Evolutionary conservation across 2,113 vertebrate species (phyloP), one percentile per base, ranked within the genome.

Genomic region (Nerophis ophidion): DNA sequence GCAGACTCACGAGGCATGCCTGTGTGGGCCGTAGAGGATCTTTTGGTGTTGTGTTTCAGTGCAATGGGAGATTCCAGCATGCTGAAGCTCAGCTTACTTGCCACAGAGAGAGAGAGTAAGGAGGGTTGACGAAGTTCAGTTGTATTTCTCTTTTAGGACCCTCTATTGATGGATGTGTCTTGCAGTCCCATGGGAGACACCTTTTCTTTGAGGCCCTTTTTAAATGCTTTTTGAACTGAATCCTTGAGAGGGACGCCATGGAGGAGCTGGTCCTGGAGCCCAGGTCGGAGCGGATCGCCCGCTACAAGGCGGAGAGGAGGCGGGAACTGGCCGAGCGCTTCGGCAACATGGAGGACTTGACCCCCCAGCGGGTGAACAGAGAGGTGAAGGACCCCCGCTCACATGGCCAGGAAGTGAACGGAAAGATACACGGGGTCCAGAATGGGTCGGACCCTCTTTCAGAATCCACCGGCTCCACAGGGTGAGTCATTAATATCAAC

Each of bases 261-360:
- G 90, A 90, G 73, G 84, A 73, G 64, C 62, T 73, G 0, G 72
- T 66, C 17, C 73, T 81, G 64, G 91, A 91, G 76, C 77, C 90
- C 54, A 79, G 90, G 54, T 81, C 89, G 0, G 90, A 89, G 72
- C 81, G 89, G 34, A 91, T 92, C 0, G 89, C 91, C 49, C 87
- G 88, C 49, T 91, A 91, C 62, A 92, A 91, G 75, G 88, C 89
- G 0, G 90, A 91, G 80, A 81, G 91, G 71, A 75, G 89, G 61
- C 70, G 88, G 51, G 89, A 91, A 35, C 80, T 91, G 74, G 87
- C 86, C 0, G 87, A 91, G 14, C 84, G 77, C 46, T 90, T 74
- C 0, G 85, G 86, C 52, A 72, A 72, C 74, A 11, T 60, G 11
- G 87, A 90, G 66, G 87, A 91, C 61, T 81, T 84, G 4, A 71